These are phyloP conservation scores for Drosophila nebulosa DNA, from an alignment of 1,140 invertebrate genomes.

Conservation along the genomic window DNA sequence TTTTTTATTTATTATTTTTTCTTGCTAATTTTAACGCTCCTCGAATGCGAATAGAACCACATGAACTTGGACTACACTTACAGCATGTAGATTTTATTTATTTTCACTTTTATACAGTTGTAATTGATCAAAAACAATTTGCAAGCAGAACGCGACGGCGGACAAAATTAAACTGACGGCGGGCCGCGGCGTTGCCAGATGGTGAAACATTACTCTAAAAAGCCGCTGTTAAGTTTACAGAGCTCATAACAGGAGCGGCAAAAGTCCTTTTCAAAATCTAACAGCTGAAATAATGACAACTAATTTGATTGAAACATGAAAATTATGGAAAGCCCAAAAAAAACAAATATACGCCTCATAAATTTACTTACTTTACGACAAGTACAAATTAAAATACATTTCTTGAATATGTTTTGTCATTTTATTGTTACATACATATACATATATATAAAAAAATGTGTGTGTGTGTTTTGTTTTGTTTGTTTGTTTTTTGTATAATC, in stretches of 20 bases:
- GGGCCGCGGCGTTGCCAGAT: neutral
- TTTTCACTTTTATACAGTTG: neutral
- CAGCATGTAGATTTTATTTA: neutral
- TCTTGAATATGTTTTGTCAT: constrained; percentile 45
- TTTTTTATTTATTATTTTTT: neutral
- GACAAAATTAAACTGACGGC: neutral
- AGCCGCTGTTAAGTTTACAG: neutral
- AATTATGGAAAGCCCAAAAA: no score
- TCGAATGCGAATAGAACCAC: neutral
- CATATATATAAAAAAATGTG: constrained; percentile 63
- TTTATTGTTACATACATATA: constrained; percentile 38
- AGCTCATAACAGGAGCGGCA: neutral
- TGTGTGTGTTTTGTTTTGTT: constrained; percentile 36
- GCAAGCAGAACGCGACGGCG: neutral
- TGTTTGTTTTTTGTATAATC: constrained; percentile 34
- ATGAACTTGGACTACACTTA: neutral
- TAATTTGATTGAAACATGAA: no score
- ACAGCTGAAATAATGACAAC: no score
- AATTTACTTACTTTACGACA: no score
- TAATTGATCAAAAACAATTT: neutral
- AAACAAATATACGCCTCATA: no score
- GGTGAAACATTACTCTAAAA: neutral
- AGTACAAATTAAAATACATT: no score
- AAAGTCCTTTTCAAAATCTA: no score
- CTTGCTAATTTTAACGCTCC: neutral